Evolutionary conservation across 2,797 vertebrate species (phyloP).

Genomic region (Oryzias dopingdopingensis): DNA sequence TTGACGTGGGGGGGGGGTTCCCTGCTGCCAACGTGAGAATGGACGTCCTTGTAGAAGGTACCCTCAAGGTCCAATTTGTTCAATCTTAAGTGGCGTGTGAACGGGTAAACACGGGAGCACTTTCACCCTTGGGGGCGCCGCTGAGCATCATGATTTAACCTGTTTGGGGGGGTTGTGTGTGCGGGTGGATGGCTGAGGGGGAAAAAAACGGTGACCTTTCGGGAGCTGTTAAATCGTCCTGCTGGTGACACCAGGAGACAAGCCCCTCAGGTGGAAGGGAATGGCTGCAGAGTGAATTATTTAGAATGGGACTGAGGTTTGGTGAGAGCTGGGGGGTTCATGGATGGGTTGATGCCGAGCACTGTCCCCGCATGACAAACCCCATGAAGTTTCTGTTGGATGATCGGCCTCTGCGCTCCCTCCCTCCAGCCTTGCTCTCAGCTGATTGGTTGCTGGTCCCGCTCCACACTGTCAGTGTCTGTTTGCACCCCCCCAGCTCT

Average conservation of each 20-base stretch:
- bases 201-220: conserved; percentile 77
- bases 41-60: conserved; percentile 67
- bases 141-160: conserved; percentile 57
- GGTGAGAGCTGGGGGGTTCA: not conserved
- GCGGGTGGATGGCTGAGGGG: conserved; percentile 33
- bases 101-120: conserved; percentile 73
- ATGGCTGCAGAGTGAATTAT: conserved; percentile 83
- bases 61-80: conserved; percentile 75
- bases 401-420: conserved; percentile 31
- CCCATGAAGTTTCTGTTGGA: conserved; percentile 56
- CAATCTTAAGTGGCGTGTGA: conserved; percentile 66
- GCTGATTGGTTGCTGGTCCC: conserved; percentile 29
- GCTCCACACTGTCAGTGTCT: conserved; percentile 13
- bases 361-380: conserved; percentile 77
- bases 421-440: conserved; percentile 32
- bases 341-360: conserved; percentile 46
- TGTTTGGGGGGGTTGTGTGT: conserved; percentile 35
- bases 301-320: conserved; percentile 74
- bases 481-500: conserved; percentile 21
- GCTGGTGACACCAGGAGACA: conserved; percentile 86
- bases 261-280: conserved; percentile 85
- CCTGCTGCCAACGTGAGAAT: conserved; percentile 21
- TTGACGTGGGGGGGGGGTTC: not conserved
- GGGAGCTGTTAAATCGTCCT: conserved; percentile 81
- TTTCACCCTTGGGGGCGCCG: conserved; percentile 60